phyloP scores from a whole-genome alignment of 2,888 invertebrate genomes.

The Tenthredo amoena region DNA sequence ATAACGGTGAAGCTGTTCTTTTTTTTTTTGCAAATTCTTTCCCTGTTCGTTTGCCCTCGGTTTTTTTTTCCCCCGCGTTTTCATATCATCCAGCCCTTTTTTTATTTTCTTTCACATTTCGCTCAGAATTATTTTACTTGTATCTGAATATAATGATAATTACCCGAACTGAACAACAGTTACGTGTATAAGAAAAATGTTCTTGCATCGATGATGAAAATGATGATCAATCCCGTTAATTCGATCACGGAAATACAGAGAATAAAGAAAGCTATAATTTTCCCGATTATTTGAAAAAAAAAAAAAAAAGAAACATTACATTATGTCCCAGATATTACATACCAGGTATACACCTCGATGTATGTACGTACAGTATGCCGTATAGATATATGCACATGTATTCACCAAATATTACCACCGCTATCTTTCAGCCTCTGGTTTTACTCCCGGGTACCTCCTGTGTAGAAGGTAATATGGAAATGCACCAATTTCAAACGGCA shows the following conservation, averaged over 20 bases:
- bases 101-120: not conserved
- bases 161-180: not conserved
- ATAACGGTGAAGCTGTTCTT: not conserved
- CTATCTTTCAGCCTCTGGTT: not conserved
- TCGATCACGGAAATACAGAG: not conserved
- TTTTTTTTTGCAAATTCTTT: not conserved
- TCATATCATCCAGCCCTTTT: not conserved
- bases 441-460: not conserved
- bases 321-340: too few species aligned
- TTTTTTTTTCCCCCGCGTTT: not conserved
- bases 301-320: not conserved
- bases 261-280: not conserved
- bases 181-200: not conserved
- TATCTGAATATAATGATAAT: not conserved
- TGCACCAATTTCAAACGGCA: slow-evolving; percentile 30
- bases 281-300: not conserved
- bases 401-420: not conserved
- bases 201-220: not conserved
- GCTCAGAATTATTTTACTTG: not conserved
- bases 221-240: not conserved
- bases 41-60: not conserved
- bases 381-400: not conserved
- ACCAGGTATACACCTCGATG: not conserved
- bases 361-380: not conserved
- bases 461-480: slow-evolving; percentile 20